A percentile compares a stretch with the other conserved stretches of the same genome.
These are phyloP conservation scores for Mamestra configurata DNA, from an alignment of 1,140 invertebrate genomes.

Conservation along the genomic window DNA sequence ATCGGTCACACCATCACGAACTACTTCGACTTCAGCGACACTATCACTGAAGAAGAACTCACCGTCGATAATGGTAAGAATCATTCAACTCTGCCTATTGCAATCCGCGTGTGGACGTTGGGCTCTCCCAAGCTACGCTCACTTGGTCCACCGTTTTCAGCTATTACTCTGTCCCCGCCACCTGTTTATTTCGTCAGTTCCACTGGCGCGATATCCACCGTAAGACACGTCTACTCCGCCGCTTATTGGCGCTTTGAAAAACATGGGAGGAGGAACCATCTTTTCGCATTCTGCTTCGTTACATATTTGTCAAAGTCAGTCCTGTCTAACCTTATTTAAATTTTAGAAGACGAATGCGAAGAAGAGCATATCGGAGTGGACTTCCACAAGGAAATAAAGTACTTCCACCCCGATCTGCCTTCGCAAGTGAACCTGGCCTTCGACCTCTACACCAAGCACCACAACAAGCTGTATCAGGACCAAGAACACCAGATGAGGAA, in stretches of 20 bases:
- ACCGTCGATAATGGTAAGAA: slow-evolving; percentile 1
- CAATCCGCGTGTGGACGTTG: no score
- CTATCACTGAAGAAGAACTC: slow-evolving; percentile 1
- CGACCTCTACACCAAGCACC: slow-evolving; percentile 90
- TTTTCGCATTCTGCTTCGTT: no score
- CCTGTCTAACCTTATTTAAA: background rate
- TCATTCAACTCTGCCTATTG: no score
- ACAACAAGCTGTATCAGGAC: slow-evolving; percentile 91
- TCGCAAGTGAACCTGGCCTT: slow-evolving; percentile 10
- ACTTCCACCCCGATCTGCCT: slow-evolving; percentile 26
- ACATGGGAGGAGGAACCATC: no score
- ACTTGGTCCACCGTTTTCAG: no score
- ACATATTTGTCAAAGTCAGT: no score
- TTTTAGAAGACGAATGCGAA: slow-evolving; percentile 7
- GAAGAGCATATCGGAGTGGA: background rate
- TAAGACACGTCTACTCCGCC: no score
- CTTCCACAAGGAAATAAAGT: slow-evolving; percentile 18
- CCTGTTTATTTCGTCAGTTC: no score
- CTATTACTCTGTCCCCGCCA: no score
- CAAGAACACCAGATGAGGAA: slow-evolving; percentile 91
- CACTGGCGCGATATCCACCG: no score
- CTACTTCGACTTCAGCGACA: slow-evolving; percentile 22
- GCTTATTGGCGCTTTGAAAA: no score
- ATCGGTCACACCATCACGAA: background rate
- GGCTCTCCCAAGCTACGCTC: no score